Percentiles rank a stretch among this genome's conserved stretches.
Evolutionary conservation across 2,113 vertebrate genomes (phyloP).

Genomic region (Syngnathus typhle): DNA sequence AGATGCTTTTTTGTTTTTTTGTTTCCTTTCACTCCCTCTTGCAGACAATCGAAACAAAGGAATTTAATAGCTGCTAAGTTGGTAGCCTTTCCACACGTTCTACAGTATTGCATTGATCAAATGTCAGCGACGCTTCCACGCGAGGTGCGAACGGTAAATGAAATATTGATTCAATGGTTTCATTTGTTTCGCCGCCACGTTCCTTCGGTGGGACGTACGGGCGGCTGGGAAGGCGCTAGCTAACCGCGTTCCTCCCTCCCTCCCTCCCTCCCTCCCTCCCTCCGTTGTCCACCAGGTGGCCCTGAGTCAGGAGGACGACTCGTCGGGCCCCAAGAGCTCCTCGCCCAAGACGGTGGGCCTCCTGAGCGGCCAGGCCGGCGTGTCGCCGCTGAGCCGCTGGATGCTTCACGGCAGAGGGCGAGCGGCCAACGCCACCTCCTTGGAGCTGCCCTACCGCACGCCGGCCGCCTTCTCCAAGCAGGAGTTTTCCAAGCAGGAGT

Average conservation of each 20-base stretch:
- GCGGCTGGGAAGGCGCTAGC: not conserved
- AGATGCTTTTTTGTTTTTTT: constrained; percentile 31
- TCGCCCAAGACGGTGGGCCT: constrained; percentile 68
- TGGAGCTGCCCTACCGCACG: constrained; percentile 78
- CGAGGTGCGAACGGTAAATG: constrained; percentile 58
- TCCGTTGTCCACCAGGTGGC: constrained; percentile 63
- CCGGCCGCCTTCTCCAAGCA: constrained; percentile 72
- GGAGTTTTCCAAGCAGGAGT: constrained; percentile 78
- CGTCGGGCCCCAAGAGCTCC: constrained; percentile 58
- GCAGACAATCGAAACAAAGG: constrained; percentile 39
- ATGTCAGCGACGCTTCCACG: constrained; percentile 50
- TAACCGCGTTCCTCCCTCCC: constrained; percentile 38
- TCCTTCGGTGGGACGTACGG: constrained; percentile 23
- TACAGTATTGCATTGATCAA: constrained; percentile 51
- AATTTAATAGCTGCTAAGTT: constrained; percentile 39
- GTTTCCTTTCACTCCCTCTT: constrained; percentile 5
- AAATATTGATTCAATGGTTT: constrained; percentile 61
- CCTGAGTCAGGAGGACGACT: constrained; percentile 69
- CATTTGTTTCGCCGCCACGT: constrained; percentile 51
- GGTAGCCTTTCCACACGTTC: constrained; percentile 28
- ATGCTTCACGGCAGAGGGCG: constrained; percentile 72
- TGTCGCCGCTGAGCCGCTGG: constrained; percentile 76
- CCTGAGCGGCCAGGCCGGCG: constrained; percentile 60
- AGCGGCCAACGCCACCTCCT: constrained; percentile 71
- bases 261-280: no score